Evolutionary conservation across 1,140 invertebrate species (phyloP).

Genomic region (Ylistrum balloti): DNA sequence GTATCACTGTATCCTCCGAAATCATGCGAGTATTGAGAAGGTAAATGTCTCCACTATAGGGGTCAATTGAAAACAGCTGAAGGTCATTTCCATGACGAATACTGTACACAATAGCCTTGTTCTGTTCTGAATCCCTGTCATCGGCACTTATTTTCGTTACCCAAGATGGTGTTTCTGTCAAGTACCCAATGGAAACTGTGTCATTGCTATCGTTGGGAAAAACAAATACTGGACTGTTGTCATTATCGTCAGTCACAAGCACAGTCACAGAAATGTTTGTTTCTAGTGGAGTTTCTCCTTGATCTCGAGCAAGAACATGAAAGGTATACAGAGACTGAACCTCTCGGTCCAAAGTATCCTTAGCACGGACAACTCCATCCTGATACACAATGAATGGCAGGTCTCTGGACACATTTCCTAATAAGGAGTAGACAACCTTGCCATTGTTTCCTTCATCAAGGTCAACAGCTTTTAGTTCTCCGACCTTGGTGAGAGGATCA

Average conservation of each 20-base stretch:
- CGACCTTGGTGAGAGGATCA: slow-evolving; percentile 89
- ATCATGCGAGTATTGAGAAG: slow-evolving; percentile 62
- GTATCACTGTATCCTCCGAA: slow-evolving; percentile 63
- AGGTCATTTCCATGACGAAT: slow-evolving; percentile 92
- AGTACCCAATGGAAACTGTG: slow-evolving; percentile 70
- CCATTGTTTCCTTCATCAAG: slow-evolving; percentile 89
- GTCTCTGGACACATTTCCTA: slow-evolving; percentile 56
- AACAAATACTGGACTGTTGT: slow-evolving; percentile 86
- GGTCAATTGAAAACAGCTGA: slow-evolving; percentile 86
- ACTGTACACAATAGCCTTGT: slow-evolving; percentile 92
- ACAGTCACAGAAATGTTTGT: slow-evolving; percentile 81
- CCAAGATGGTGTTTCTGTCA: slow-evolving; percentile 61
- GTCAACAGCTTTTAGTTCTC: slow-evolving; percentile 92
- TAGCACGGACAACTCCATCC: slow-evolving; percentile 91
- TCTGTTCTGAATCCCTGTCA: slow-evolving; percentile 92
- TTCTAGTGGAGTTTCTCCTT: slow-evolving; percentile 85
- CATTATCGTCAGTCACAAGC: slow-evolving; percentile 89
- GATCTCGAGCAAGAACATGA: slow-evolving; percentile 87
- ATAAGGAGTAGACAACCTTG: slow-evolving; percentile 87
- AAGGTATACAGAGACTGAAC: slow-evolving; percentile 88
- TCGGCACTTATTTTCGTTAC: slow-evolving; percentile 85
- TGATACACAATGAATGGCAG: slow-evolving; percentile 92
- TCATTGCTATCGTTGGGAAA: slow-evolving; percentile 72
- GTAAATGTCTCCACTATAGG: slow-evolving; percentile 66
- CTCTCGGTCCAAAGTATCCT: slow-evolving; percentile 91